These are phyloP conservation scores for Myopa tessellatipennis DNA, from an alignment of 2,888 invertebrate species.

Conservation along the genomic window DNA sequence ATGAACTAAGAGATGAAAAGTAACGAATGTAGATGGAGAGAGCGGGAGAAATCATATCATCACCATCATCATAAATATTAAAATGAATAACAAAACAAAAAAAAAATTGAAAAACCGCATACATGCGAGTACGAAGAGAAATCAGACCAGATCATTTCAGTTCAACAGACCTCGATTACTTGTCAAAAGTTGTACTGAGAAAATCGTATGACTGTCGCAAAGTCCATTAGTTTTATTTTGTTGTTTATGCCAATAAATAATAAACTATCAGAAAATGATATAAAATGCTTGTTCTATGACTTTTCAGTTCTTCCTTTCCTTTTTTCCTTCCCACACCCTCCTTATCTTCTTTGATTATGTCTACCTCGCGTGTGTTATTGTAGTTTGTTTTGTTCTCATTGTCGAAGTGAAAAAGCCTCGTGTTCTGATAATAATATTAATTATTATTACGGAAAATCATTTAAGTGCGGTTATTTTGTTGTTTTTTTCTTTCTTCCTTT, in stretches of 20 bases:
- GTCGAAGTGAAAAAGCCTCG: too few species aligned
- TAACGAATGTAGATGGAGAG: not conserved
- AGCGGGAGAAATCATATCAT: not conserved
- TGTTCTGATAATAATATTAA: not conserved
- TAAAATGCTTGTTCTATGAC: not conserved
- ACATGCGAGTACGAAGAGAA: not conserved
- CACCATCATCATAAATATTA: not conserved
- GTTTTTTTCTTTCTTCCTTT: not conserved
- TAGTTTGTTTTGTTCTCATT: too few species aligned
- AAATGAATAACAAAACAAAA: not conserved
- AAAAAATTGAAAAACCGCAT: too few species aligned
- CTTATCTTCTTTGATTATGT: not conserved
- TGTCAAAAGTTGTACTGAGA: not conserved
- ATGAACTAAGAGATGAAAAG: not conserved
- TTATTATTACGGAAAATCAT: not conserved
- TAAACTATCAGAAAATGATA: not conserved
- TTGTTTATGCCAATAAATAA: not conserved
- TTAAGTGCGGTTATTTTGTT: not conserved
- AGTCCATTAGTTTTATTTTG: conserved; percentile 15
- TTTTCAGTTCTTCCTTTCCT: not conserved
- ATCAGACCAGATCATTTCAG: conserved; percentile 18
- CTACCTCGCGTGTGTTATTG: too few species aligned
- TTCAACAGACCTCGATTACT: conserved; percentile 8
- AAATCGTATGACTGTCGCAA: conserved; percentile 34
- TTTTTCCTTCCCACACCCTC: not conserved